Conservation (phyloP, 2,113 vertebrate species). For the Malurus alboscapulatus region DNA sequence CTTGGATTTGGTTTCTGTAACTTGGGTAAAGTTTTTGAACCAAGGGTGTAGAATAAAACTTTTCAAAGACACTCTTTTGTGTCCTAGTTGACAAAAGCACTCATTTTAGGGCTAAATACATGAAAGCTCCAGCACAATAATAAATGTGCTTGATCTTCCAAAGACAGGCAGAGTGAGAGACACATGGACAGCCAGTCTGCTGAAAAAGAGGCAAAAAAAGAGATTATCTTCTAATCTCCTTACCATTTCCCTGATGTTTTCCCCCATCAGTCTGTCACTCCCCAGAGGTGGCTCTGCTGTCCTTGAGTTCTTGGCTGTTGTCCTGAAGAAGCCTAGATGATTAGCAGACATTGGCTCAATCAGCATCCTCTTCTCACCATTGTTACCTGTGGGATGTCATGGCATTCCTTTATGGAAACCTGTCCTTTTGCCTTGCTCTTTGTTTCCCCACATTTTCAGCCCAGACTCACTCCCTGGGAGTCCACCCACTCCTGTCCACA, state of each 20-base stretch:
- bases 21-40: not conserved
- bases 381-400: not conserved
- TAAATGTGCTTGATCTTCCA: not conserved
- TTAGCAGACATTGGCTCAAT: not conserved
- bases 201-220: not conserved
- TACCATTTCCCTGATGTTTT: not conserved
- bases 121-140: not conserved
- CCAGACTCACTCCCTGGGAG: too few species aligned
- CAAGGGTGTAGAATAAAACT: not conserved
- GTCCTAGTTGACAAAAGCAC: not conserved
- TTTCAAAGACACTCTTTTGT: not conserved
- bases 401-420: not conserved
- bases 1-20: not conserved
- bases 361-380: not conserved
- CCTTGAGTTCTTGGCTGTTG: not conserved
- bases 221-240: not conserved
- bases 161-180: not conserved
- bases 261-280: not conserved
- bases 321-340: not conserved
- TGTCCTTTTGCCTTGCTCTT: not conserved
- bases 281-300: fast-evolving
- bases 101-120: not conserved
- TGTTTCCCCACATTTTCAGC: not conserved
- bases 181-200: not conserved
- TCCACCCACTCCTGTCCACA: not conserved